Evolutionary conservation across 2,888 invertebrate species (phyloP), one percentile per base, ranked within the genome.

Genomic region (Diadegma fenestrale): DNA sequence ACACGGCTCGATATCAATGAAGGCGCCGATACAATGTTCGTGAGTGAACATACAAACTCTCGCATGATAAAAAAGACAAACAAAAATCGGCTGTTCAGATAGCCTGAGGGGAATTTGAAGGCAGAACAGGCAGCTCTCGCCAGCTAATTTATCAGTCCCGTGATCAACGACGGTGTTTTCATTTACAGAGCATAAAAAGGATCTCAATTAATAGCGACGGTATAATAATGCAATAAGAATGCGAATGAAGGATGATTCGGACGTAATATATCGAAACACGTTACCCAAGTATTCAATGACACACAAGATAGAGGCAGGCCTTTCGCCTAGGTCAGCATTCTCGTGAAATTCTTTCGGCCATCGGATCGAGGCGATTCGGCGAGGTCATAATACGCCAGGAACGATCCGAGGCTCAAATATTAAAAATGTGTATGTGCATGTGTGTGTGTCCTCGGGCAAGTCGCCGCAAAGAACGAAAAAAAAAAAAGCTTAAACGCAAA

Each of bases 281-380:
- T 78, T 83, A 68, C 68, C 73, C 72, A 73, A 83, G 73, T 73
- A 73, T 45, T 61, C 78, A 68, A 48, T 68, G 78, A 78, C 82
- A 68, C 30, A 66, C n/a, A 22, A 22, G 26, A 17, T 45, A 26
- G n/a, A 45, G 54, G 68, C 54, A 26, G 33, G 64, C 63, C 71
- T 78, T 83, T 79, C 73, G 78, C 82, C 73, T 83, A 79, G 82
- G 82, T 83, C 82, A 83, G 82, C 82, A 58, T 83, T 78, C 78
- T 26, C 77, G 37, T 30, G 64, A 82, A 72, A 83, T 73, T 33
- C 64, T 66, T 72, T 76, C 14, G 63, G 37, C 63, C 45, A 71
- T 51, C 68, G 45, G 37, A 41, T 10, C 61, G 22, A 22, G 64
- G 37, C 12, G 45, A 69, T 80, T 54, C 17, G 26, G 41, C 80